Evolutionary conservation across 2,797 vertebrate species (phyloP), one percentile per base, ranked within the genome.

Genomic region (Poeciliopsis presidionis): DNA sequence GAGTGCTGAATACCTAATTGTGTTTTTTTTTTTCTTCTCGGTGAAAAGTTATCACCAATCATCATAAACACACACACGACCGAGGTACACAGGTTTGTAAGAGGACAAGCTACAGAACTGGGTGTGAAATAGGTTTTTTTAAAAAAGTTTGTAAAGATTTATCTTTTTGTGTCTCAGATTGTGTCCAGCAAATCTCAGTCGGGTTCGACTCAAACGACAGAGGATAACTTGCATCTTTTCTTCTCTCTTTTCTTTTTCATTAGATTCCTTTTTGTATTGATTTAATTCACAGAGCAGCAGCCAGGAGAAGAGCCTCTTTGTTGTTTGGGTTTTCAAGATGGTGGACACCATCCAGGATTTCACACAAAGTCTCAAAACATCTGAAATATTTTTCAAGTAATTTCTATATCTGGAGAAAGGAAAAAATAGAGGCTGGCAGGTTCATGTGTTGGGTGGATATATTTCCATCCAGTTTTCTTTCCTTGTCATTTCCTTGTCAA

Each of bases 1-100:
- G 83, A 84, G 84, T 81, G 71, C 87, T 84, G 80, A 92, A 89
- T 85, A 83, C 85, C 53, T 79, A 81, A 72, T 77, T 39, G 33
- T 45, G 25, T 9, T 41, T 77, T 76, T 81, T 9, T 41, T 77
- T 75, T 75, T 63, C 33, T 63, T 28, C 71, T 72, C 75, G 63
- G n/a, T 59, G 71, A 77, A 81, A 87, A 77, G 81, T 75, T 81
- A 78, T 73, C 78, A 74, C 76, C 41, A 51, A 74, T 41, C 70
- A 81, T 78, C 71, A 71, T 59, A 73, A 55, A 28, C 78, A 78
- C 81, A 72, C 79, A 28, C 80, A 76, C 81, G 33, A 33, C 22
- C 70, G 2, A 77, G 53, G 16, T 30, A 33, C 63, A 30, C 22
- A 33, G 6, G 72, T 87, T 87, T 47, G 20, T 14, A 0, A 5